phyloP scores from a whole-genome alignment of 1,140 invertebrate species.

The Oncopeltus fasciatus region DNA sequence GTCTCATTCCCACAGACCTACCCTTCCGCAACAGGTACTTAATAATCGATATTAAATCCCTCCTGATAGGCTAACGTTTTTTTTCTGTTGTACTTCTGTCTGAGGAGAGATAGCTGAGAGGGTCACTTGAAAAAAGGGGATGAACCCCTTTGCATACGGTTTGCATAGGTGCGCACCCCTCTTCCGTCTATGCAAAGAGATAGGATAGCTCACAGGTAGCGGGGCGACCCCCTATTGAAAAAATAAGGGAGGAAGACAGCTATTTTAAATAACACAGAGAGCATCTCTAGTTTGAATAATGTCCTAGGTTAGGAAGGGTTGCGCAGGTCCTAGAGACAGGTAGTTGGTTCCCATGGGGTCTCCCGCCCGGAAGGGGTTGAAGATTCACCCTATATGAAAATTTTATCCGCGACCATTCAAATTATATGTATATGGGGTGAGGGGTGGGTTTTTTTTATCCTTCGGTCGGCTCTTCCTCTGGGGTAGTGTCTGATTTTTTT shows the following conservation, averaged over 20 bases:
- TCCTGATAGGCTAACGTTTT: constrained; percentile 7
- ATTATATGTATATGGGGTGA: constrained; percentile 10
- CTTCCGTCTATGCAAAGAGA: constrained; percentile 10
- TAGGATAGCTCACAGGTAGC: neutral
- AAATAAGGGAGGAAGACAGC: constrained; percentile 17
- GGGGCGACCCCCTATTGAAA: neutral
- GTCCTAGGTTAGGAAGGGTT: neutral
- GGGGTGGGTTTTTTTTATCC: neutral
- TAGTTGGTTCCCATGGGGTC: constrained; percentile 4
- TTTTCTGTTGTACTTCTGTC: neutral
- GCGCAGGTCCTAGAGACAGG: neutral
- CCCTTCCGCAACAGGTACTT: constrained; percentile 5
- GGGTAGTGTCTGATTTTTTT: no score
- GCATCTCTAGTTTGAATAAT: constrained; percentile 19
- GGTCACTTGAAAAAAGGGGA: neutral
- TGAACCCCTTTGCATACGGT: neutral
- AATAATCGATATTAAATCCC: constrained; percentile 17
- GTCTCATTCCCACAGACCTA: constrained; percentile 6
- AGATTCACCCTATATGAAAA: constrained; percentile 11
- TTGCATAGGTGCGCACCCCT: constrained; percentile 6
- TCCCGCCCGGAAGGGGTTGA: neutral
- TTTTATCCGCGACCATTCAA: constrained; percentile 13
- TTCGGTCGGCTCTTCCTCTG: no score
- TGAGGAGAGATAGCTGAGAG: neutral
- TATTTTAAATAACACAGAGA: constrained; percentile 18